Conservation (phyloP, 2,113 vertebrate species). For the Ctenomys sociabilis region DNA sequence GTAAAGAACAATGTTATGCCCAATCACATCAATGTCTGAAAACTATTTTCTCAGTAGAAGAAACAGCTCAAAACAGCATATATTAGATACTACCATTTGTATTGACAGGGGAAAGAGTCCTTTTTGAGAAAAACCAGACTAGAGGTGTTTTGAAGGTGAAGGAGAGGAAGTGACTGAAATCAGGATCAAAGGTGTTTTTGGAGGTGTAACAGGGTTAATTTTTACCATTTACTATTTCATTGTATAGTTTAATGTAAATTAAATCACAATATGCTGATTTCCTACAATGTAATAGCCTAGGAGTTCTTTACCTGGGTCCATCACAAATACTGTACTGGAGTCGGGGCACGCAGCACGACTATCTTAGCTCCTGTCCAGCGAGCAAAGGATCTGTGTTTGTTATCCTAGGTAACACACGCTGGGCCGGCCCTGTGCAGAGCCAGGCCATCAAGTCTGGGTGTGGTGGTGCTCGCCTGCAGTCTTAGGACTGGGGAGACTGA, state of each 20-base stretch:
- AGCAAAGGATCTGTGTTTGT: too few species aligned
- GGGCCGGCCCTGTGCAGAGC: too few species aligned
- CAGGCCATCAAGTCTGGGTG: too few species aligned
- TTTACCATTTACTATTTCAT: too few species aligned
- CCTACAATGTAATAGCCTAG: neutral
- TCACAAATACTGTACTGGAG: neutral
- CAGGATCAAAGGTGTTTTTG: neutral
- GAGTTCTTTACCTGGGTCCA: neutral
- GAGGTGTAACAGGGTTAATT: neutral
- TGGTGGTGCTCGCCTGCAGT: too few species aligned
- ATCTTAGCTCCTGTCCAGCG: too few species aligned
- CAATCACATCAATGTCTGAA: neutral
- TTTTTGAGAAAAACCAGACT: neutral
- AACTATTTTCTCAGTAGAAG: neutral
- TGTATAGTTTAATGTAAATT: neutral
- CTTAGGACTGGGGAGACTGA: too few species aligned
- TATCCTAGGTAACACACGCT: too few species aligned
- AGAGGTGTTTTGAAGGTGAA: neutral
- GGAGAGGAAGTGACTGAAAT: neutral
- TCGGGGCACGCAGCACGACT: too few species aligned
- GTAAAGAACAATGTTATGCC: neutral
- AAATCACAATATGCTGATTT: neutral
- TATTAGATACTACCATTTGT: neutral
- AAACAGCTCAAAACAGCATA: neutral
- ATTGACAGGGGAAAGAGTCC: neutral